Base-by-base conservation (phyloP, 1,140 invertebrate species). In the Dendroctonus ponderosae region DNA sequence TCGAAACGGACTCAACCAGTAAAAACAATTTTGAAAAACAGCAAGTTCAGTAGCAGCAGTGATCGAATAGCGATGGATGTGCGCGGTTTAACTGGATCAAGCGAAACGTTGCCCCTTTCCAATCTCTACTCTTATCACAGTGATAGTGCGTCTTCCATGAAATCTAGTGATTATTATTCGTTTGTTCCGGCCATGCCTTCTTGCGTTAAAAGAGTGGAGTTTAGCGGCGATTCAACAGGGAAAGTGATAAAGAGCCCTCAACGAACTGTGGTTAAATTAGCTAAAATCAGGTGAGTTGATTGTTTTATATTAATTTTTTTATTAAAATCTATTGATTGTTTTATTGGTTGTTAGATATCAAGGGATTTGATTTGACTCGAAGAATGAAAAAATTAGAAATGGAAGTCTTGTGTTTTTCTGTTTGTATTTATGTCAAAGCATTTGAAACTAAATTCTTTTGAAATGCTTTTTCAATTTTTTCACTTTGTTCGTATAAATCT, bases 231-330 rank as follows among this genome's bases (percentile, higher is more conserved):
- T 38, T 62, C 49, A 6, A 52, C 65, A n/a, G 68, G 68, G 59
- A 76, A 70, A 46, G 63, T 76, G 46, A 60, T 74, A 48, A 78
- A 77, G 63, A 75, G 68, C 59, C 77, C 77, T 0, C 71, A 73
- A 9, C 69, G 77, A 56, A 72, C 76, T 7, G 72, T 78, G 8
- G 71, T 78, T 14, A 77, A 78, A 68, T 57, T 77, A 49, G 77
- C 77, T 15, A 77, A 76, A 72, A 75, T 77, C 62, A 78, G 77
- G 77, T 78, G 56, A 67, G 73, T 72, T 7, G n/a, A n/a, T n/a
- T n/a, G n/a, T n/a, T n/a, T n/a, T n/a, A n/a, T n/a, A n/a, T n/a
- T n/a, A n/a, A n/a, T n/a, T n/a, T n/a, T n/a, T n/a, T n/a, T n/a
- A n/a, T n/a, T n/a, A n/a, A n/a, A n/a, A n/a, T n/a, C n/a, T n/a